Evolutionary conservation across 1,140 invertebrate species (phyloP).

Genomic region (Hylyphantes graminicola): DNA sequence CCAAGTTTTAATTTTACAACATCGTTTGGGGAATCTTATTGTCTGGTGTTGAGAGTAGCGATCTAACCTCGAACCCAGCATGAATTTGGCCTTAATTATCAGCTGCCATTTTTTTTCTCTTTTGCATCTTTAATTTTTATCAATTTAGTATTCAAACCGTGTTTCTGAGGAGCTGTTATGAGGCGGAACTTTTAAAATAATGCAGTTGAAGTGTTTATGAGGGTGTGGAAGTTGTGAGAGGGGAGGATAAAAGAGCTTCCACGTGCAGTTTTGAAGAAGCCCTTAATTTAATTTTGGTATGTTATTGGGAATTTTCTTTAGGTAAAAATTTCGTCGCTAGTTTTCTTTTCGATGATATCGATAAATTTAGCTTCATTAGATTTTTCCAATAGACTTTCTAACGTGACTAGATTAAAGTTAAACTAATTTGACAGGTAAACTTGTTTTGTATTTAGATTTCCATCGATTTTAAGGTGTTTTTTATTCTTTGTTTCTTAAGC

Average conservation of each 20-base stretch:
- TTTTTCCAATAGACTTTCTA: not conserved
- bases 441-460: no score
- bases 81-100: slow-evolving; percentile 13
- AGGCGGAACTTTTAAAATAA: slow-evolving; percentile 33
- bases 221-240: not conserved
- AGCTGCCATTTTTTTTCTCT: slow-evolving; percentile 11
- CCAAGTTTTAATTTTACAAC: slow-evolving; percentile 50
- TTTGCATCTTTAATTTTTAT: slow-evolving; percentile 19
- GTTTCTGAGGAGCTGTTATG: slow-evolving; percentile 24
- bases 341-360: not conserved
- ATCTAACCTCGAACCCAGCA: slow-evolving; percentile 27
- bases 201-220: not conserved
- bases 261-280: slow-evolving; percentile 17
- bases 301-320: not conserved
- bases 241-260: not conserved
- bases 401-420: not conserved
- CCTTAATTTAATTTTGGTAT: slow-evolving; percentile 38
- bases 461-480: no score
- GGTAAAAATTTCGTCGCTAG: not conserved
- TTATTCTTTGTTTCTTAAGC: no score
- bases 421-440: no score
- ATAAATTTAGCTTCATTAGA: not conserved
- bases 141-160: slow-evolving; percentile 44
- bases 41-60: slow-evolving; percentile 32
- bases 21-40: slow-evolving; percentile 45